These are phyloP conservation scores for Drosophila koepferae DNA, from an alignment of 2,888 invertebrate genomes.

Conservation along the genomic window DNA sequence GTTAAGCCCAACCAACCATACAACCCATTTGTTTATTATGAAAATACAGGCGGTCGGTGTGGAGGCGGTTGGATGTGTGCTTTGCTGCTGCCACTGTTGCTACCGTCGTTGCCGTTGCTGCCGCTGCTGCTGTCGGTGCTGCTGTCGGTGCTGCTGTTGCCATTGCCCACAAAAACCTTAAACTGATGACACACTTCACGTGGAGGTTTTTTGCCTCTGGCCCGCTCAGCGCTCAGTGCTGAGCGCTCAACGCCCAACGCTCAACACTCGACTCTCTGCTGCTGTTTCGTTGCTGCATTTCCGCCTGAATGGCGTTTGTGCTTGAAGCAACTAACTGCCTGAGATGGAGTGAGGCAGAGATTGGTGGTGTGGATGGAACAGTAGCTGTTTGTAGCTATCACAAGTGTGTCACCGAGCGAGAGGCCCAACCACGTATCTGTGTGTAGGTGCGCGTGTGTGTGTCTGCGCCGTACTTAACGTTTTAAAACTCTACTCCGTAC, in stretches of 20 bases:
- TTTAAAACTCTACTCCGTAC: constrained; percentile 72
- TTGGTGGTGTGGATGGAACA: background rate
- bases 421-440: constrained; percentile 17
- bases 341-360: constrained; percentile 19
- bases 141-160: constrained; percentile 4
- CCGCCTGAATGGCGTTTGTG: constrained; percentile 76
- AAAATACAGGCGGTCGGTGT: constrained; percentile 51
- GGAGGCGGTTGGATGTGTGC: constrained; percentile 12
- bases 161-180: constrained; percentile 75
- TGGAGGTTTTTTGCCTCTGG: constrained; percentile 69
- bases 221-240: constrained; percentile 30
- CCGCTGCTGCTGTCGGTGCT: constrained; percentile 34
- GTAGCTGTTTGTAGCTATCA: constrained; percentile 17
- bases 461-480: constrained; percentile 64
- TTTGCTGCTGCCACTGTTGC: constrained; percentile 6
- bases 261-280: constrained; percentile 7
- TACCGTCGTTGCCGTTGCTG: constrained; percentile 7
- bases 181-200: constrained; percentile 82
- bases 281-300: constrained; percentile 75
- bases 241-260: constrained; percentile 4
- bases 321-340: constrained; percentile 70
- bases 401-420: constrained; percentile 46
- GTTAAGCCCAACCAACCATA: constrained; percentile 78
- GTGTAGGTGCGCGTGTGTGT: constrained; percentile 4
- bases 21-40: constrained; percentile 80